Evolutionary conservation across 2,113 vertebrate genomes (phyloP).

Genomic region (Caloenas nicobarica): DNA sequence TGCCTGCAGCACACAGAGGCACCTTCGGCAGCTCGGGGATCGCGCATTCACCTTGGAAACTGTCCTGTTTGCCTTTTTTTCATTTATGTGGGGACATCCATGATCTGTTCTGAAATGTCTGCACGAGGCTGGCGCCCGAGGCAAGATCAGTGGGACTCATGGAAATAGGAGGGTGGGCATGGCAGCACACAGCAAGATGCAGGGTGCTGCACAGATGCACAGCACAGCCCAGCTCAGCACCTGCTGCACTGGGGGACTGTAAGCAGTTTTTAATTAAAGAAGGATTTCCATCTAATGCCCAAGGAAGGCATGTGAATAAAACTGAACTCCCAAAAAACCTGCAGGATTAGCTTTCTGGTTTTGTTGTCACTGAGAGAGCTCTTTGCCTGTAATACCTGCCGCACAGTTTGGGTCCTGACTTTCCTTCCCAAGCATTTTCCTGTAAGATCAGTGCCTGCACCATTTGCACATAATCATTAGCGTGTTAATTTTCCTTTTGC

Average conservation of each 20-base stretch:
- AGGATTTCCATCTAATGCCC: not conserved
- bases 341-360: not conserved
- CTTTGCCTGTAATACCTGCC: not conserved
- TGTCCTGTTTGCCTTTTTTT: not conserved
- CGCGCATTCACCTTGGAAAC: not conserved
- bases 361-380: not conserved
- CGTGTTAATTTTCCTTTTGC: not conserved
- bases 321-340: not conserved
- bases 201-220: not conserved
- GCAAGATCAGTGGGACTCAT: not conserved
- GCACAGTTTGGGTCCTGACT: not conserved
- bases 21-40: not conserved
- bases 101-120: not conserved
- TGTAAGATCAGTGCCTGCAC: not conserved
- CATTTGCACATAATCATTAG: not conserved
- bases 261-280: not conserved
- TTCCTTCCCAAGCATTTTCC: not conserved
- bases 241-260: not conserved
- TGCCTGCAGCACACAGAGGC: fast-evolving
- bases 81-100: fast-evolving
- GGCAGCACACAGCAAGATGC: fast-evolving
- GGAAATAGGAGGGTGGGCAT: not conserved
- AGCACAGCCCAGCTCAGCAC: not conserved
- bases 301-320: not conserved
- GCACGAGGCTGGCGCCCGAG: fast-evolving